Evolutionary conservation across 2,888 invertebrate genomes (phyloP), one percentile per base, ranked within the genome.

Genomic region (Tuberolachnus salignus): DNA sequence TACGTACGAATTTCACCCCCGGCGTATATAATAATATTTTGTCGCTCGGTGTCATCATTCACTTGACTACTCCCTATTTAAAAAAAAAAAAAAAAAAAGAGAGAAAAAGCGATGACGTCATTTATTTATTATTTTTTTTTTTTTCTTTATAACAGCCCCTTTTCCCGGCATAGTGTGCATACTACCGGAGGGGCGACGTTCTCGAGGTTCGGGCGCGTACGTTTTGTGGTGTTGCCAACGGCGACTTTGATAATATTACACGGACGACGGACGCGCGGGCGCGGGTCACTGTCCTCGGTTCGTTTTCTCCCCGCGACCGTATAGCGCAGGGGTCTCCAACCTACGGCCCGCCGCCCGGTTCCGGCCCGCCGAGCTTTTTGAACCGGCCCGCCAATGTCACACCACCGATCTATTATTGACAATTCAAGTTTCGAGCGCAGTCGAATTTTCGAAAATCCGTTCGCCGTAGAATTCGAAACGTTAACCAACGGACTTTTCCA

Each of bases 71-170:
- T 74, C 63, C 64, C 63, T 53, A 64, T 23, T 74, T 64, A 74
- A 74, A 74, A 74, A 13, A n/a, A n/a, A n/a, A n/a, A n/a, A n/a
- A n/a, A n/a, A n/a, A n/a, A n/a, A n/a, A n/a, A n/a, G n/a, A n/a
- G n/a, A n/a, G n/a, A n/a, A n/a, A n/a, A n/a, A n/a, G 53, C 73
- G 64, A 64, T 74, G 73, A 74, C 73, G 73, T 74, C 73, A 74
- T 44, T 64, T n/a, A n/a, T n/a, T n/a, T n/a, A n/a, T n/a, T n/a
- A n/a, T n/a, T n/a, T n/a, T n/a, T n/a, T n/a, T n/a, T n/a, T n/a
- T n/a, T n/a, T 69, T 67, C 55, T 53, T 59, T 44, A 21, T 4
- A 57, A 63, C 51, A 61, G 46, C 61, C 63, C 63, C 63, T 73
- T 73, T 63, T 63, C 51, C 63, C 21, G 42, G 51, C 51, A 10